Conservation (phyloP, 1,140 invertebrate genomes). For the Anoplophora glabripennis region DNA sequence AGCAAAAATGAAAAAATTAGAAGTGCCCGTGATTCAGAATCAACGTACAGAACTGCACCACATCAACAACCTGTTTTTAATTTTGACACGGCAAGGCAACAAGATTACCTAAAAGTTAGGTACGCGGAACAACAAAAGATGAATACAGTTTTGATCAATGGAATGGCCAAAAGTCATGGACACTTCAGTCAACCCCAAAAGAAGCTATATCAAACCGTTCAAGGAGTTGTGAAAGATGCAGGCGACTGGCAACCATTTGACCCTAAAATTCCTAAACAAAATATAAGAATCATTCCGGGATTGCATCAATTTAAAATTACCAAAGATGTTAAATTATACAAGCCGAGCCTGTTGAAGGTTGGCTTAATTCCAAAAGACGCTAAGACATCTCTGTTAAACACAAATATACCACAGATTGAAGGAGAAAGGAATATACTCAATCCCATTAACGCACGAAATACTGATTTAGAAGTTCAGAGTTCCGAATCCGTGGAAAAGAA, state of each 20-base stretch:
- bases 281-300: background rate
- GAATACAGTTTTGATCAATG: slow-evolving; percentile 14
- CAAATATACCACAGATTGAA: too few species aligned
- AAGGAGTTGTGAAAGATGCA: background rate
- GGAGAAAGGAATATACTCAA: too few species aligned
- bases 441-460: too few species aligned
- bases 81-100: slow-evolving; percentile 28
- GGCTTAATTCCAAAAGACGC: too few species aligned
- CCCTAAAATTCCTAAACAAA: slow-evolving; percentile 1
- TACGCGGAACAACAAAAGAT: slow-evolving; percentile 35
- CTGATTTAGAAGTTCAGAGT: too few species aligned
- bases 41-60: background rate
- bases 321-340: background rate
- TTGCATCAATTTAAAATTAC: background rate
- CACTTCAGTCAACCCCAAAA: background rate
- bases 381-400: too few species aligned
- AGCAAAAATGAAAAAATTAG: slow-evolving; percentile 6
- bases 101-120: slow-evolving; percentile 28
- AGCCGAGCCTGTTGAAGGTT: too few species aligned
- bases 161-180: background rate
- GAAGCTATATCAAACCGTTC: background rate
- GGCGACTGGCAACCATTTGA: slow-evolving; percentile 23
- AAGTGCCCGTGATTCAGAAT: slow-evolving; percentile 19
- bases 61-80: slow-evolving; percentile 27
- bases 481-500: too few species aligned